Conservation (phyloP, 2,113 vertebrate genomes). For the Microcebus tavaratra region DNA sequence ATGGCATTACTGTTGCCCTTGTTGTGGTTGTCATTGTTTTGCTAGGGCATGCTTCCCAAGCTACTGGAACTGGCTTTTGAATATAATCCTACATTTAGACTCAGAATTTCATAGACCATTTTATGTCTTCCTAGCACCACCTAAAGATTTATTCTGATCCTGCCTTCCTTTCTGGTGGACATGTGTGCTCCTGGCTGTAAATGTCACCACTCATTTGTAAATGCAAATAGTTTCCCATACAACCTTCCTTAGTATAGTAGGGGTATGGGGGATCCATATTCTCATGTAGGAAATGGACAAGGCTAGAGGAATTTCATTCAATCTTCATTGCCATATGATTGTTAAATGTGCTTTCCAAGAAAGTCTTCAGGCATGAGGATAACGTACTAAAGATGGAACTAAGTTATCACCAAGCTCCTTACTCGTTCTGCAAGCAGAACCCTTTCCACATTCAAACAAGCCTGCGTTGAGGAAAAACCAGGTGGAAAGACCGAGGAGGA, state of each 20-base stretch:
- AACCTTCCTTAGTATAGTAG: not conserved
- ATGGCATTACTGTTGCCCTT: not conserved
- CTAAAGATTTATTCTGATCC: not conserved
- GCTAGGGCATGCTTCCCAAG: not conserved
- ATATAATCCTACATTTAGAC: not conserved
- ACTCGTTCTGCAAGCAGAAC: not conserved
- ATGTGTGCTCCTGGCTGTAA: not conserved
- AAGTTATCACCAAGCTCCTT: not conserved
- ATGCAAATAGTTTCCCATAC: not conserved
- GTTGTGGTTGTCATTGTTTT: not conserved
- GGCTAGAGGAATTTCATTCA: not conserved
- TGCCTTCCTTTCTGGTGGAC: not conserved
- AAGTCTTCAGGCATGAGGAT: not conserved
- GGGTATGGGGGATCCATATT: not conserved
- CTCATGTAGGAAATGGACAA: not conserved
- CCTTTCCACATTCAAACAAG: not conserved
- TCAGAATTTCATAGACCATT: not conserved
- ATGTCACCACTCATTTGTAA: not conserved
- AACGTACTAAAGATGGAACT: constrained; percentile 20
- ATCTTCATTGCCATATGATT: not conserved
- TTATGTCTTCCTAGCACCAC: not conserved
- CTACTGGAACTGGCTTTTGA: not conserved
- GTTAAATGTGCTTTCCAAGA: not conserved
- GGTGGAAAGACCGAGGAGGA: not conserved
- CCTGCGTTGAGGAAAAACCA: not conserved